Conservation (phyloP, 2,113 vertebrate genomes). For the Pseudorhombus dupliciocellatus region DNA sequence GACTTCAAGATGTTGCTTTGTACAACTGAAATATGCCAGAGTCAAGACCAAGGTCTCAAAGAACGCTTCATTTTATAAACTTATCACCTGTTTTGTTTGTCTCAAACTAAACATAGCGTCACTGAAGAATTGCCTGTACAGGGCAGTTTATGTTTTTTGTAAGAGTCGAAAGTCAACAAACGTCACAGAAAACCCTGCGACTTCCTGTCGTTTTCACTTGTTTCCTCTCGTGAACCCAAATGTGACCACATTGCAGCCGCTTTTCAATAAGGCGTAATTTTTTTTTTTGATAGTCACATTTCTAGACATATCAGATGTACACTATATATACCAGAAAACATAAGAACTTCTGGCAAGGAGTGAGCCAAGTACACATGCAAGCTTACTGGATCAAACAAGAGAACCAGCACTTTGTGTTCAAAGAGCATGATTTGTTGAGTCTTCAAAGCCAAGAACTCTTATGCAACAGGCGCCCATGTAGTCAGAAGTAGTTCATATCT, state of each 20-base stretch:
- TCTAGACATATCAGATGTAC: not conserved
- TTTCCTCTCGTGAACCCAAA: slow-evolving; percentile 26
- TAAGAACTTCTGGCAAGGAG: slow-evolving; percentile 21
- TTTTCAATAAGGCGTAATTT: not conserved
- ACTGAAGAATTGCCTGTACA: slow-evolving; percentile 10
- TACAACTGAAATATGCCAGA: not conserved
- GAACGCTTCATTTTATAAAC: not conserved
- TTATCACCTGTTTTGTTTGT: not conserved
- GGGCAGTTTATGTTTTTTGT: slow-evolving; percentile 36
- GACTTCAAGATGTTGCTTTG: not conserved
- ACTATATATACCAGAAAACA: slow-evolving; percentile 5
- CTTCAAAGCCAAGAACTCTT: slow-evolving; percentile 72
- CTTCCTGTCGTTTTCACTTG: not conserved
- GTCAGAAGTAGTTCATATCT: slow-evolving; percentile 68
- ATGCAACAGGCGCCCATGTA: slow-evolving; percentile 64
- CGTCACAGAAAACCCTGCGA: slow-evolving; percentile 26
- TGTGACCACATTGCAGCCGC: not conserved
- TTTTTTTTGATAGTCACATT: not conserved
- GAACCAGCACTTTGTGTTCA: slow-evolving; percentile 60
- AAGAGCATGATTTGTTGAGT: slow-evolving; percentile 60
- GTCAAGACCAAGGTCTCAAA: slow-evolving; percentile 12
- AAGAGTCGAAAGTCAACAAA: slow-evolving; percentile 43
- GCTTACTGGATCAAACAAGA: slow-evolving; percentile 61
- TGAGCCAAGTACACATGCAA: slow-evolving; percentile 21
- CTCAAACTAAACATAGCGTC: not conserved